phyloP scores from a whole-genome alignment of 1,140 invertebrate species.

The Gryllus bimaculatus region DNA sequence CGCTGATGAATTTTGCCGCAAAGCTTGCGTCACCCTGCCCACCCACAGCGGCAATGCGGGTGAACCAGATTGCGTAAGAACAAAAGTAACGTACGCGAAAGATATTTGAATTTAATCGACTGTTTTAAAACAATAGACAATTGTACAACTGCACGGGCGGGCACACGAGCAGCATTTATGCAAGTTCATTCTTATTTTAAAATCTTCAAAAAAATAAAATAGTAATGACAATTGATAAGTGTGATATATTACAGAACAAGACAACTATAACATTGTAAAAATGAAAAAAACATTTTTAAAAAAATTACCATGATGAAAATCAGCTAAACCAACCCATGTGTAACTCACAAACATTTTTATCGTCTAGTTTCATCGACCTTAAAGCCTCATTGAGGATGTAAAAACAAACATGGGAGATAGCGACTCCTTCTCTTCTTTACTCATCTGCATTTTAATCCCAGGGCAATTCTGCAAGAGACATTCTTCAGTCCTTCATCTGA shows the following conservation, averaged over 20 bases:
- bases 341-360: background rate
- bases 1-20: background rate
- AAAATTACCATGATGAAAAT: background rate
- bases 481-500: background rate
- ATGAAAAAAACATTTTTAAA: background rate
- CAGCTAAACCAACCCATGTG: background rate
- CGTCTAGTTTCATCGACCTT: conserved; percentile 1
- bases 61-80: background rate
- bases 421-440: background rate
- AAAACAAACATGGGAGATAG: background rate
- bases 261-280: background rate
- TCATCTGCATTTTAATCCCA: background rate
- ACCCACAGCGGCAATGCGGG: background rate
- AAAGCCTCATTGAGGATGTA: background rate
- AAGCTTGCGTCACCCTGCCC: background rate
- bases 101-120: background rate
- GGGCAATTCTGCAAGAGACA: background rate
- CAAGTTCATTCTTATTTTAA: background rate
- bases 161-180: background rate
- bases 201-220: background rate
- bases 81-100: background rate
- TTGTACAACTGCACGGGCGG: too few species aligned
- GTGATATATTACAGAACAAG: background rate
- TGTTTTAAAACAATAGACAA: background rate
- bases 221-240: background rate